A percentile compares a stretch with the other conserved stretches of the same genome.
phyloP scores from a whole-genome alignment of 2,797 vertebrate genomes.

The Lutjanus argentimaculatus region DNA sequence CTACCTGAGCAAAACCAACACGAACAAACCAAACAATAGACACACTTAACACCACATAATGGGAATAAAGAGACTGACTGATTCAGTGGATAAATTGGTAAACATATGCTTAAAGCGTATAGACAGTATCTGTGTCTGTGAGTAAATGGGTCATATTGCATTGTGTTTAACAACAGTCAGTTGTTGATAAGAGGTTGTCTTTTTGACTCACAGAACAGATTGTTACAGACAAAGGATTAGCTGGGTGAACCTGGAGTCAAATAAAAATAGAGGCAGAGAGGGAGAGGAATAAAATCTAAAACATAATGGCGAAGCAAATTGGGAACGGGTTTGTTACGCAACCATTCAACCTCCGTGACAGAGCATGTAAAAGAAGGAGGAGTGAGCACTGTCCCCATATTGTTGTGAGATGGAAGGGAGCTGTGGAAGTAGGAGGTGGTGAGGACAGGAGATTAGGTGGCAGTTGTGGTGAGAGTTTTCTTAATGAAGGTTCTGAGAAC shows the following conservation, averaged over 20 bases:
- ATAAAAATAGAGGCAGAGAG: conserved; percentile 32
- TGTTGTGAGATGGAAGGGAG: conserved; percentile 46
- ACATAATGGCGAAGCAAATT: conserved; percentile 25
- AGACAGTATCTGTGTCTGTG: not conserved
- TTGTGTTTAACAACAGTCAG: conserved; percentile 6
- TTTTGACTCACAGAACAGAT: conserved; percentile 35
- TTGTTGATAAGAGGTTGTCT: conserved; percentile 13
- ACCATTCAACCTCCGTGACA: conserved; percentile 37
- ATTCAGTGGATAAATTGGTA: not conserved
- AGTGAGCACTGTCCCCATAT: conserved; percentile 38
- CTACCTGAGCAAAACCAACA: conserved; percentile 32
- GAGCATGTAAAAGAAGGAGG: conserved; percentile 37
- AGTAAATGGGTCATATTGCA: not conserved
- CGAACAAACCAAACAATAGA: conserved; percentile 20
- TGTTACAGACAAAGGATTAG: conserved; percentile 22
- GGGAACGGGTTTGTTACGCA: conserved; percentile 40
- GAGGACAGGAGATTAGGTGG: conserved; percentile 61
- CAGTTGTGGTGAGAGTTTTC: conserved; percentile 63
- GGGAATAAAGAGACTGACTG: not conserved
- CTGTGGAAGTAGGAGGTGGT: conserved; percentile 50
- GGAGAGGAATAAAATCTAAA: conserved; percentile 26
- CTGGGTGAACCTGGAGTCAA: conserved; percentile 39
- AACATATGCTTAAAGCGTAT: not conserved
- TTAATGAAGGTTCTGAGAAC: conserved; percentile 65
- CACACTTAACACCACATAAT: not conserved